Percentiles rank a stretch among this genome's conserved stretches.
These are phyloP conservation scores for Neodiprion fabricii DNA, from an alignment of 1,140 invertebrate genomes.

Conservation along the genomic window DNA sequence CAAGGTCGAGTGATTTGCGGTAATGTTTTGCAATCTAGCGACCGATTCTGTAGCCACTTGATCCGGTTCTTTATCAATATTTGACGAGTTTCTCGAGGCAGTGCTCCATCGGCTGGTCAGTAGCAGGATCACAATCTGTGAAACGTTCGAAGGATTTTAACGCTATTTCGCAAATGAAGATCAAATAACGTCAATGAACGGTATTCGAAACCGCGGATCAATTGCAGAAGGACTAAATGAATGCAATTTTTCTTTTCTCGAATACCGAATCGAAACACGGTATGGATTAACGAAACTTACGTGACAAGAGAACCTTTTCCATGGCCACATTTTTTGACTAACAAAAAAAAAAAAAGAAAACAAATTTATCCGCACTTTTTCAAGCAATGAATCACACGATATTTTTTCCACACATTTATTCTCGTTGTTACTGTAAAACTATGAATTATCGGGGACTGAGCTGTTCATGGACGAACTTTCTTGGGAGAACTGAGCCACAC, in stretches of 20 bases:
- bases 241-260: not conserved
- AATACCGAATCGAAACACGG: no score
- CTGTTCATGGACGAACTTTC: slow-evolving; percentile 42
- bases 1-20: not conserved
- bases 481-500: slow-evolving; percentile 59
- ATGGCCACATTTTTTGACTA: slow-evolving; percentile 20
- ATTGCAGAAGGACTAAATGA: slow-evolving; percentile 11
- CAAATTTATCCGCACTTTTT: slow-evolving; percentile 7
- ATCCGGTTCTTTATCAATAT: slow-evolving; percentile 41
- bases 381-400: slow-evolving; percentile 34
- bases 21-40: slow-evolving; percentile 29
- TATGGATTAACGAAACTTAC: slow-evolving; percentile 40
- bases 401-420: slow-evolving; percentile 44
- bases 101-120: slow-evolving; percentile 46
- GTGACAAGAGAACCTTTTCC: slow-evolving; percentile 47
- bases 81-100: slow-evolving; percentile 23
- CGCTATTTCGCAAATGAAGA: not conserved
- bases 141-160: not conserved
- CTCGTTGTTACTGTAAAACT: slow-evolving; percentile 25
- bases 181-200: slow-evolving; percentile 21
- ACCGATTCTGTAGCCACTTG: slow-evolving; percentile 48
- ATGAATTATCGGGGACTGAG: not conserved
- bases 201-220: slow-evolving; percentile 26
- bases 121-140: slow-evolving; percentile 48
- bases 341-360: not conserved